Evolutionary conservation across 2,888 invertebrate genomes (phyloP).

Genomic region (Drosophila kokeensis): DNA sequence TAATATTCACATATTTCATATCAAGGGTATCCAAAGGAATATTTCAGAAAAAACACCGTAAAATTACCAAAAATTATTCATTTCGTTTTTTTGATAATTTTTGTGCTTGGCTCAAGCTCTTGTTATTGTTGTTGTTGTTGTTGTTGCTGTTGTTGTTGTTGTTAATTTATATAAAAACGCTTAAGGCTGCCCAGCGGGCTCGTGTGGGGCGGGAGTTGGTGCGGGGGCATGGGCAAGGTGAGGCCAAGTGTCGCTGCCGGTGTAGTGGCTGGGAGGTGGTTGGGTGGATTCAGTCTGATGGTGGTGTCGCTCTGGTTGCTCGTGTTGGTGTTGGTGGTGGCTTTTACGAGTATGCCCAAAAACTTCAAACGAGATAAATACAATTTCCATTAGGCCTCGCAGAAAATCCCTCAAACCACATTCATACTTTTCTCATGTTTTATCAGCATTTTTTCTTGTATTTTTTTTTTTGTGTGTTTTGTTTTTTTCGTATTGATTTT

Average conservation of each 20-base stretch:
- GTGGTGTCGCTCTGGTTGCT: constrained; percentile 31
- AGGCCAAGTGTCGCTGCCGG: constrained; percentile 67
- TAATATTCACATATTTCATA: no score
- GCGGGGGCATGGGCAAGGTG: constrained; percentile 60
- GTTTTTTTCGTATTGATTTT: constrained; percentile 72
- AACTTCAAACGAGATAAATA: constrained; percentile 80
- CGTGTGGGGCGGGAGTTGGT: neutral
- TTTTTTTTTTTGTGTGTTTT: constrained; percentile 34
- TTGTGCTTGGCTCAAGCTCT: constrained; percentile 35
- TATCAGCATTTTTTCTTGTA: constrained; percentile 34
- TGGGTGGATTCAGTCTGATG: neutral
- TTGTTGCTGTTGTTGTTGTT: constrained; percentile 66
- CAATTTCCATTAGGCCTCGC: constrained; percentile 77
- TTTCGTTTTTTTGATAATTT: constrained; percentile 64
- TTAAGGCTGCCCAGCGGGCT: constrained; percentile 55
- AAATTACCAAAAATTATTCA: constrained; percentile 70
- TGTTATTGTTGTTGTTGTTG: constrained; percentile 52
- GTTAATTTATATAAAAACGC: constrained; percentile 79
- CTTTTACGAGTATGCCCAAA: constrained; percentile 46
- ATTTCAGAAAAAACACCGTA: neutral
- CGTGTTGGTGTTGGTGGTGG: constrained; percentile 50
- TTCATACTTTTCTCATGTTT: constrained; percentile 70
- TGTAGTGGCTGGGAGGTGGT: constrained; percentile 11
- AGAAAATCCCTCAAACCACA: constrained; percentile 75
- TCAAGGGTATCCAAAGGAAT: constrained; percentile 1